These are phyloP conservation scores for Troides helena DNA, from an alignment of 2,888 invertebrate species.

Conservation along the genomic window DNA sequence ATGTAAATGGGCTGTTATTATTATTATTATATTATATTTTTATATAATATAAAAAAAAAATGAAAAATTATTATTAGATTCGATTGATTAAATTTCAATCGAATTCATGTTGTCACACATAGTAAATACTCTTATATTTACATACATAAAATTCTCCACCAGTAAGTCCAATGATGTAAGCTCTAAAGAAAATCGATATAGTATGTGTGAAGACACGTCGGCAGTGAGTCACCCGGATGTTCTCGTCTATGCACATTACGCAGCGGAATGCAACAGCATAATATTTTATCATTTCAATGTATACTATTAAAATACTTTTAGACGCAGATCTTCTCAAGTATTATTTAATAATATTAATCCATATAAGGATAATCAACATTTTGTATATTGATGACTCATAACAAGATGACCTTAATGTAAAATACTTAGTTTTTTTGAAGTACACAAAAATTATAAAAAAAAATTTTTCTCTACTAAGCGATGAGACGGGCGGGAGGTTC, in stretches of 20 bases:
- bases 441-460: not conserved
- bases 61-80: no score
- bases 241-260: conserved; percentile 16
- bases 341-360: not conserved
- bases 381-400: conserved; percentile 11
- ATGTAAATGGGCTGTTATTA: no score
- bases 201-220: conserved; percentile 48
- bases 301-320: conserved; percentile 1
- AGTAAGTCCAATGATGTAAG: not conserved
- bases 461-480: not conserved
- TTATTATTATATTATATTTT: no score
- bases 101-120: no score
- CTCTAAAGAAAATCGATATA: conserved; percentile 12
- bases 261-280: conserved; percentile 13
- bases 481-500: no score
- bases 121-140: no score
- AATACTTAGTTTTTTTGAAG: not conserved
- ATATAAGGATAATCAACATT: conserved; percentile 2
- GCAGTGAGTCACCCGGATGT: conserved; percentile 52
- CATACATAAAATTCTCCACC: no score
- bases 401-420: conserved; percentile 9
- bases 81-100: no score
- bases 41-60: no score
- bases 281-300: conserved; percentile 11
- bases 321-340: conserved; percentile 8